Conservation (phyloP, 2,888 invertebrate genomes). For the Acanthosepion lycidas region DNA sequence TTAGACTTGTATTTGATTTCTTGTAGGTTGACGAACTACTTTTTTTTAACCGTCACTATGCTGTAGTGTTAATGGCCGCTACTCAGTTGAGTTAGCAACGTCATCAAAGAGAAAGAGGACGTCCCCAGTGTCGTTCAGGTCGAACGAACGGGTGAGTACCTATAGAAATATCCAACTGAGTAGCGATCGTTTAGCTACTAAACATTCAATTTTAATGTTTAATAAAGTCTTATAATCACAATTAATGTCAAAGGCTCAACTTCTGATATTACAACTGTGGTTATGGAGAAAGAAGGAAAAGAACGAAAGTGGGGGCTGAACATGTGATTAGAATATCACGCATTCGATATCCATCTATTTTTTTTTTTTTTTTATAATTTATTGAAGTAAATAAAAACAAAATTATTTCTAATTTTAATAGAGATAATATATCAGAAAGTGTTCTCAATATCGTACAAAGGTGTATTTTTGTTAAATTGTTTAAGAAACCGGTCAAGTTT, state of each 20-base stretch:
- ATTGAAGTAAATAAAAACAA: background rate
- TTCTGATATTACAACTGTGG: background rate
- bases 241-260: background rate
- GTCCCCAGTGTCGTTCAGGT: slow-evolving; percentile 35
- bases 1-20: background rate
- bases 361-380: no score
- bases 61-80: slow-evolving; percentile 42
- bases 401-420: background rate
- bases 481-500: background rate
- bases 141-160: slow-evolving; percentile 44
- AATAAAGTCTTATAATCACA: background rate
- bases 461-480: background rate
- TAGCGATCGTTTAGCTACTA: background rate
- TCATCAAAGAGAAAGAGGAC: slow-evolving; percentile 40
- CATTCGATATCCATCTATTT: background rate
- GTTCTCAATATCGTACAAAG: background rate
- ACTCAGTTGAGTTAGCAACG: slow-evolving; percentile 40
- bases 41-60: background rate
- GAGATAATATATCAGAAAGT: background rate
- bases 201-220: background rate
- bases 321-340: background rate
- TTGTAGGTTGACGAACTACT: slow-evolving; percentile 33
- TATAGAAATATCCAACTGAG: slow-evolving; percentile 23
- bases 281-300: background rate
- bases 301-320: background rate